Evolutionary conservation across 2,797 vertebrate genomes (phyloP), one percentile per base, ranked within the genome.

Genomic region (Myotis pilosus): DNA sequence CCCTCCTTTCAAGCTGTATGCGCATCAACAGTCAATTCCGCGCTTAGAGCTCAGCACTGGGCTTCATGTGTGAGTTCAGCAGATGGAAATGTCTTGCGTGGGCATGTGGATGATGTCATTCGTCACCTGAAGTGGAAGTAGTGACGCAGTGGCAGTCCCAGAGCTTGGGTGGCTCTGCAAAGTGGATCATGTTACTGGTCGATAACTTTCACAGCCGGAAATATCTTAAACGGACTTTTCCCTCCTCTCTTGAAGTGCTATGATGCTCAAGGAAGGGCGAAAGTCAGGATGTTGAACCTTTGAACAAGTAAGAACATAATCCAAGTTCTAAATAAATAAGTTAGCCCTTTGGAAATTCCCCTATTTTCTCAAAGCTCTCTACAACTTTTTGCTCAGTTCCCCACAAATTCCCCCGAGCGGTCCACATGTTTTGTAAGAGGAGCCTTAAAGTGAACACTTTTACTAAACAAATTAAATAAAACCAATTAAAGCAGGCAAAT

Each of bases 1-100:
- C 94, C 86, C 69, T 97, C 96, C 97, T 97, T 97, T 97, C 95
- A 97, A 96, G 96, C 97, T 97, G 97, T 95, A 96, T 98, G 97
- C 98, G 91, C 16, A 4, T 98, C 97, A 98, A 96, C 96, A 93
- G 97, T 97, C 97, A 97, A 84, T 97, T 97, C 97, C 96, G 96
- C 96, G 97, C 96, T 94, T 95, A 95, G 97, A 97, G 97, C 95
- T 94, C 68, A 95, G 96, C 89, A 80, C 96, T 93, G 55, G 96
- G 96, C 93, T 96, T 96, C 94, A 60, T 92, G 85, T 95, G 97
- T 84, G 93, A 97, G 88, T 92, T 96, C 97, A 92, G 3, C 30
- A 62, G 86, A 83, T 72, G 49, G 47, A 92, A 95, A 88, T 89
- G 74, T 93, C 96, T 95, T 82, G 36, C 1, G 84, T 91, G 87